These are phyloP conservation scores for Vipera latastei DNA, from an alignment of 2,797 vertebrate genomes.

Conservation along the genomic window DNA sequence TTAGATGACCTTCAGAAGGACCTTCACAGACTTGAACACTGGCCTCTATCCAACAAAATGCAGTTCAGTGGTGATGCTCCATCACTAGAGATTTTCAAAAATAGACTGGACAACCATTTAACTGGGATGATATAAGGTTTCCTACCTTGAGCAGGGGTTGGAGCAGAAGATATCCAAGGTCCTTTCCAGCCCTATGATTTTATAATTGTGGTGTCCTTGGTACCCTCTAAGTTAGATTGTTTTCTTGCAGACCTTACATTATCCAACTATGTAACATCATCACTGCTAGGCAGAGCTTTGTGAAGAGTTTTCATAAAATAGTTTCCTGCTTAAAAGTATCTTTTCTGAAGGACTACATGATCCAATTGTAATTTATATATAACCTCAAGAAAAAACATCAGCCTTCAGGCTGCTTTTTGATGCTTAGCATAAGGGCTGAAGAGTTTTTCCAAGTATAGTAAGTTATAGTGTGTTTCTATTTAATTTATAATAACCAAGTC, in stretches of 20 bases:
- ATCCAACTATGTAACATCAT: not conserved
- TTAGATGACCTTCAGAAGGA: not conserved
- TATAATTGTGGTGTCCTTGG: not conserved
- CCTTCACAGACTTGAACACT: not conserved
- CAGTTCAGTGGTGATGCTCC: not conserved
- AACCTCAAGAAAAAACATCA: not conserved
- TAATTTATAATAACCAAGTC: not conserved
- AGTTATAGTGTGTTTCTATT: not conserved
- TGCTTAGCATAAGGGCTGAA: not conserved
- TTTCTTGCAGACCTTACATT: not conserved
- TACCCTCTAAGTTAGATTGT: not conserved
- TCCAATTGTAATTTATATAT: not conserved
- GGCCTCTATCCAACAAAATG: not conserved
- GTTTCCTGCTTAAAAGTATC: not conserved
- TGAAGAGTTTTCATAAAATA: not conserved
- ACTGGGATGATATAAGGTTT: not conserved
- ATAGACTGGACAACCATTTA: not conserved
- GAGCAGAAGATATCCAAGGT: not conserved
- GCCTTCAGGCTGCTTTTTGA: not conserved
- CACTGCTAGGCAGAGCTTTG: not conserved
- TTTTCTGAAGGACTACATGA: not conserved
- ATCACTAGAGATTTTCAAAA: not conserved
- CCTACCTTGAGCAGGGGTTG: not conserved
- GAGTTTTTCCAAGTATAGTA: not conserved
- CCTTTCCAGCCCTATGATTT: not conserved